Conservation (phyloP, 2,888 invertebrate species). For the Oxystoma pomonae region DNA sequence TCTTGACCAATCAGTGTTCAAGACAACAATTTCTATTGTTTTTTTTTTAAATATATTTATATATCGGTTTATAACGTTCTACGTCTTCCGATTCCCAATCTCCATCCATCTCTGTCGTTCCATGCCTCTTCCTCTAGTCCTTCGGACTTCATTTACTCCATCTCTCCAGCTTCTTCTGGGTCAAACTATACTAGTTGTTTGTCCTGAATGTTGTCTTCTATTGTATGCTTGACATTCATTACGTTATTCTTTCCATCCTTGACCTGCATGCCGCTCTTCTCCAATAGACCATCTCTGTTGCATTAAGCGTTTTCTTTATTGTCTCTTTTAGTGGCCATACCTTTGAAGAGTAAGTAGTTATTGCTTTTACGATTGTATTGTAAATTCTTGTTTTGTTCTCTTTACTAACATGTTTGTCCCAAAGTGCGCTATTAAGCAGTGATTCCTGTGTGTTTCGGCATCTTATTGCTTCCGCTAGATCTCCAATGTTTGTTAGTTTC, state of each 20-base stretch:
- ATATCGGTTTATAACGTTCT: conserved; percentile 2
- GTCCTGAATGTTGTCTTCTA: neutral
- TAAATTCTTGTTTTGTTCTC: neutral
- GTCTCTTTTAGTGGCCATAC: neutral
- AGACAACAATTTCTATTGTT: too few species aligned
- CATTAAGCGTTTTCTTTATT: neutral
- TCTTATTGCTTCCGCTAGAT: neutral
- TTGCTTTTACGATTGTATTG: neutral
- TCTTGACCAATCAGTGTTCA: too few species aligned
- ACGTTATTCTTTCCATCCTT: neutral
- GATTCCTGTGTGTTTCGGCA: neutral
- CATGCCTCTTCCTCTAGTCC: neutral
- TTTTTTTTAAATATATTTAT: conserved; percentile 1
- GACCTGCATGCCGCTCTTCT: neutral
- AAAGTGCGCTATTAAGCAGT: neutral
- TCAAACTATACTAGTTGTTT: neutral
- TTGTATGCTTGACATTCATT: neutral
- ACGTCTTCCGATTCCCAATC: conserved; percentile 3
- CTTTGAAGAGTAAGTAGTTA: neutral
- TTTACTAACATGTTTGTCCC: neutral
- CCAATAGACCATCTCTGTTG: neutral
- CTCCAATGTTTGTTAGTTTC: neutral
- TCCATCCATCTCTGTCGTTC: neutral
- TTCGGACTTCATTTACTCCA: neutral
- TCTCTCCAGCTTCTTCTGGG: neutral